Evolutionary conservation across 2,888 invertebrate genomes (phyloP).

Genomic region (Troilus luridus): DNA sequence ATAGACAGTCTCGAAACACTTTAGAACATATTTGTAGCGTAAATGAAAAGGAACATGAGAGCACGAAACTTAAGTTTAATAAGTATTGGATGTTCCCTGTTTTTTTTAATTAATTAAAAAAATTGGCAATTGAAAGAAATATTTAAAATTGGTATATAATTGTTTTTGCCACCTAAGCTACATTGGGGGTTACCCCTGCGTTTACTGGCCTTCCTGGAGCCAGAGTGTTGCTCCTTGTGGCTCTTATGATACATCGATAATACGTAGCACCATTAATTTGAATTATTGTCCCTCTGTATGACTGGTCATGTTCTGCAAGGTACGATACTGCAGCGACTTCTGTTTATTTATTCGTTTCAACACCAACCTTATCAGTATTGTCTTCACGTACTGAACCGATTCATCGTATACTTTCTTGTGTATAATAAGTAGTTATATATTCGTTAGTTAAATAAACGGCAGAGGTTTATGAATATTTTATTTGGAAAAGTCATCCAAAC

Average conservation of each 20-base stretch:
- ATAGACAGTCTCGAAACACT: too few species aligned
- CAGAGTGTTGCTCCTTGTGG: not conserved
- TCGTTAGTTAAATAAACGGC: not conserved
- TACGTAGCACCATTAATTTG: not conserved
- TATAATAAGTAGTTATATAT: not conserved
- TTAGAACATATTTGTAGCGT: too few species aligned
- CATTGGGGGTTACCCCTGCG: too few species aligned
- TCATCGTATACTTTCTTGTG: not conserved
- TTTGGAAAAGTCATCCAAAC: not conserved
- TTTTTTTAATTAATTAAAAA: too few species aligned
- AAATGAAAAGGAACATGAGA: too few species aligned
- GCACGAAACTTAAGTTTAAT: too few species aligned
- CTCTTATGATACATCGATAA: not conserved
- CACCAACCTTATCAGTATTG: not conserved
- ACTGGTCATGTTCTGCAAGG: not conserved
- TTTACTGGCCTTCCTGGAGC: not conserved
- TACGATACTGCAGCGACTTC: not conserved
- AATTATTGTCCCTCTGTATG: not conserved
- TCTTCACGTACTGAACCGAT: not conserved
- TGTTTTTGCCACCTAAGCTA: too few species aligned
- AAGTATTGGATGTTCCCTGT: too few species aligned
- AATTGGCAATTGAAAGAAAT: too few species aligned
- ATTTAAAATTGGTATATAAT: too few species aligned
- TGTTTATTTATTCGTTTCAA: not conserved
- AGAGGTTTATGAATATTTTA: not conserved